Percentiles rank a stretch among this genome's conserved stretches.
These are phyloP conservation scores for Ciconia boyciana DNA, from an alignment of 2,113 vertebrate genomes.

Conservation along the genomic window DNA sequence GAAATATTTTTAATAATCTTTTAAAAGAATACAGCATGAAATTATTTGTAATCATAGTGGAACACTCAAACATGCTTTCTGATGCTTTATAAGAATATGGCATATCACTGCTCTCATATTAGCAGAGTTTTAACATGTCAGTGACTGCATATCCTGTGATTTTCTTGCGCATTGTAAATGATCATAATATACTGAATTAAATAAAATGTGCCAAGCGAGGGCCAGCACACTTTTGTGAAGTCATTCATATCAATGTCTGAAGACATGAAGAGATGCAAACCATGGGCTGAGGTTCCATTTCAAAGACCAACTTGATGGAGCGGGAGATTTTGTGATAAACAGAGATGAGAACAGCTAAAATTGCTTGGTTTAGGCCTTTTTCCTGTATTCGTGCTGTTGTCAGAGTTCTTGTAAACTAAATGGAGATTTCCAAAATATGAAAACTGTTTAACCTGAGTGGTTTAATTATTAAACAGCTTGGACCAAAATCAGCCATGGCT, in stretches of 20 bases:
- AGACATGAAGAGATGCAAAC: background rate
- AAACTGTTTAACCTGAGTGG: slow-evolving; percentile 12
- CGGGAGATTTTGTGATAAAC: background rate
- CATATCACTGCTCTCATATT: background rate
- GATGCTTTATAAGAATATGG: background rate
- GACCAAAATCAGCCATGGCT: background rate
- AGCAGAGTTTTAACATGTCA: background rate
- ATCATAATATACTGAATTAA: background rate
- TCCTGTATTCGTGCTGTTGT: background rate
- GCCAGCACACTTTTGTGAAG: background rate
- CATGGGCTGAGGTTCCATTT: background rate
- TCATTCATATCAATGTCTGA: background rate
- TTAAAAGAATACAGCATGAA: background rate
- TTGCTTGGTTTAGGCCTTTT: background rate
- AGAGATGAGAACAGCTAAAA: background rate
- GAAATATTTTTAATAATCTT: background rate
- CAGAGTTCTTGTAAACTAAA: slow-evolving; percentile 19
- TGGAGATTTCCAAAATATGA: background rate
- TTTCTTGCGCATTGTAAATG: background rate
- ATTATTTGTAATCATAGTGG: background rate
- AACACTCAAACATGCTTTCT: background rate
- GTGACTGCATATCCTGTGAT: background rate
- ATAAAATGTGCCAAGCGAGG: background rate
- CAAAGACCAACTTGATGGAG: background rate
- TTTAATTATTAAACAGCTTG: slow-evolving; percentile 44